A percentile compares a stretch with the other conserved stretches of the same genome.
These are phyloP conservation scores for Xenopus borealis DNA, from an alignment of 2,113 vertebrate species.

Conservation along the genomic window DNA sequence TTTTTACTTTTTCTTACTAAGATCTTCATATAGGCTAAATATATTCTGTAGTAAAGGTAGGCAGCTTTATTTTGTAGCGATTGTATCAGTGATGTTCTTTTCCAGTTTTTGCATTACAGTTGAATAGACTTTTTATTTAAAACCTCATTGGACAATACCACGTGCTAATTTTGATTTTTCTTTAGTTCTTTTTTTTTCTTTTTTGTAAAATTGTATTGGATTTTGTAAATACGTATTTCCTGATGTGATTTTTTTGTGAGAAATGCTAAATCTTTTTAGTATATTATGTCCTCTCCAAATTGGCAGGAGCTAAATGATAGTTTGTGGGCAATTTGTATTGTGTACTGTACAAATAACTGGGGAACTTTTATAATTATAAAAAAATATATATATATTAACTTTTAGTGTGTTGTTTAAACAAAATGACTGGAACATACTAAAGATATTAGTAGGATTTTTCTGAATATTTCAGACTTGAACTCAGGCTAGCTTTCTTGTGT, in stretches of 20 bases:
- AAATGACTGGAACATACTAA: slow-evolving; percentile 84
- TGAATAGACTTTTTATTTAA: slow-evolving; percentile 86
- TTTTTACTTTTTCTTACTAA: slow-evolving; percentile 52
- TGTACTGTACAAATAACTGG: slow-evolving; percentile 81
- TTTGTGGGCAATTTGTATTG: slow-evolving; percentile 82
- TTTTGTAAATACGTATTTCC: slow-evolving; percentile 87
- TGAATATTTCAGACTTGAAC: slow-evolving; percentile 89
- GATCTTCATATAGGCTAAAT: slow-evolving; percentile 74
- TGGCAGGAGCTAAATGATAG: slow-evolving; percentile 81
- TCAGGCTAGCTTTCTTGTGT: slow-evolving; percentile 85
- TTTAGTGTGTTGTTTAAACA: slow-evolving; percentile 85
- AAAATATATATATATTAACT: slow-evolving; percentile 83
- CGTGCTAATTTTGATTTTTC: slow-evolving; percentile 58
- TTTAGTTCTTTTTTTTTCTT: not conserved
- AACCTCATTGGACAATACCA: slow-evolving; percentile 78
- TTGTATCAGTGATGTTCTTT: slow-evolving; percentile 82
- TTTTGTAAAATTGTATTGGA: slow-evolving; percentile 86
- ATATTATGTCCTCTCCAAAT: slow-evolving; percentile 80
- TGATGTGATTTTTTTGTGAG: slow-evolving; percentile 83
- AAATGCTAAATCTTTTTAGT: slow-evolving; percentile 85
- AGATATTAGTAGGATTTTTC: slow-evolving; percentile 85
- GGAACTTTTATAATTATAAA: slow-evolving; percentile 85
- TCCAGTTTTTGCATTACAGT: slow-evolving; percentile 80
- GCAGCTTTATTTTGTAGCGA: slow-evolving; percentile 75
- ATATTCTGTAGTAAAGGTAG: slow-evolving; percentile 80